Base-by-base conservation (phyloP, 2,113 vertebrate genomes). In the Vireo altiloquus region DNA sequence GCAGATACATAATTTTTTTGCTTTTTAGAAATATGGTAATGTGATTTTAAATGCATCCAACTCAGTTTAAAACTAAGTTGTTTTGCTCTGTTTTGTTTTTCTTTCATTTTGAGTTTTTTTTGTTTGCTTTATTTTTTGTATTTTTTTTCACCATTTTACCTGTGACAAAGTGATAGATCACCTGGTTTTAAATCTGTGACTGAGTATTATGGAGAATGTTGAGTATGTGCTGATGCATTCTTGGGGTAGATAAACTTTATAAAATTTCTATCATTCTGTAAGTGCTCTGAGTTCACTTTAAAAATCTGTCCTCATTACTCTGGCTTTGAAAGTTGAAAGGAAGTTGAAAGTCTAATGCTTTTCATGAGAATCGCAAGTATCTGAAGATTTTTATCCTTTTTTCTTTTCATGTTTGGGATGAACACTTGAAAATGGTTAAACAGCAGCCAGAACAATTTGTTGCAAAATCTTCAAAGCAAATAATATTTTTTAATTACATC, bases 401-500 rank as follows among this genome's bases (percentile, higher is more conserved):
- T 42, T 89, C 85, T 68, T 31, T 61, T 59, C 6, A 1, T 22
- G 25, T 64, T 79, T 72, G 25, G 71, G 82, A 35, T 59, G 50
- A 82, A 27, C 31, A 70, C 94, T 96, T 91, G 95, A 71, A 57
- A 98, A 97, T 96, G 97, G 97, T 98, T 98, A 98, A 98, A 94
- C 57, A 76, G 91, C 89, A 97, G 83, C 94, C 87, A n/a, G 95
- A 98, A 96, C 96, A 97, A 97, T 96, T 95, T 77, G 77, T 84
- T 89, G 95, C 94, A 92, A 97, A 97, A 97, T 98, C 97, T 97
- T 97, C 97, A 96, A 97, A 98, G 97, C 96, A 98, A 98, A 98
- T 97, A 39, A 94, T 96, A 95, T 96, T 98, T 97, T 98, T 98
- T 98, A 98, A 98, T 98, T 98, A 98, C 96, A 96, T 97, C 96